Base-by-base conservation (phyloP, 2,797 vertebrate species). In the Chrysocyon brachyurus region DNA sequence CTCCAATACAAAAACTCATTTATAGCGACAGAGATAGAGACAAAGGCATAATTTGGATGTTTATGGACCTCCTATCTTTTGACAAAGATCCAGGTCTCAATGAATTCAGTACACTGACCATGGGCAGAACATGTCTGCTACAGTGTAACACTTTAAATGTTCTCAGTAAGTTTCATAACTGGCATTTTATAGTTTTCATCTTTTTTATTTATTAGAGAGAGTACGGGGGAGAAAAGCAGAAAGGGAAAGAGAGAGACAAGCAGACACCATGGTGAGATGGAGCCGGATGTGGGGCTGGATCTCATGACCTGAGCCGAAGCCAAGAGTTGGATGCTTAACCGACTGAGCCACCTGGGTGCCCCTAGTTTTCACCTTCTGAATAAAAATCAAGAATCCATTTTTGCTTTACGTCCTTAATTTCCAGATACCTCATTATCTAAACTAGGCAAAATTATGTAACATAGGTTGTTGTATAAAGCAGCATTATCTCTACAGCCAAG, bases 171-270 rank as follows among this genome's bases (percentile, higher is more conserved):
- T 96, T 93, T n/a, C n/a, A 36, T 9, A 46, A 78, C 24, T n/a
- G 36, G 95, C 87, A 96, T 28, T 95, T 95, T 73, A 79, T 36
- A 81, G 31, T 85, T 96, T 96, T 92, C 36, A 86, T 46, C 40
- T 46, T 46, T 46, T 46, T 46, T 46, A 46, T 46, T 46, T 46
- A 46, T 46, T 46, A 46, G 40, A 40, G 40, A 40, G 40, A 46
- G 40, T 46, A 46, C 6, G 1, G 40, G 40, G 40, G 7, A 46
- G 40, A 46, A 46, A 46, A 46, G 40, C 40, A 46, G 40, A 46
- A 46, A 46, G 40, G 40, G 40, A 46, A 46, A 46, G 40, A 46
- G 40, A 46, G 40, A 46, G 40, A 46, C 40, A 46, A 46, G 40
- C 7, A 46, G 40, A 46, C 40, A 46, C 40, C 40, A 46, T 46